phyloP scores from a whole-genome alignment of 2,113 vertebrate species.

The Indicator maculatus region DNA sequence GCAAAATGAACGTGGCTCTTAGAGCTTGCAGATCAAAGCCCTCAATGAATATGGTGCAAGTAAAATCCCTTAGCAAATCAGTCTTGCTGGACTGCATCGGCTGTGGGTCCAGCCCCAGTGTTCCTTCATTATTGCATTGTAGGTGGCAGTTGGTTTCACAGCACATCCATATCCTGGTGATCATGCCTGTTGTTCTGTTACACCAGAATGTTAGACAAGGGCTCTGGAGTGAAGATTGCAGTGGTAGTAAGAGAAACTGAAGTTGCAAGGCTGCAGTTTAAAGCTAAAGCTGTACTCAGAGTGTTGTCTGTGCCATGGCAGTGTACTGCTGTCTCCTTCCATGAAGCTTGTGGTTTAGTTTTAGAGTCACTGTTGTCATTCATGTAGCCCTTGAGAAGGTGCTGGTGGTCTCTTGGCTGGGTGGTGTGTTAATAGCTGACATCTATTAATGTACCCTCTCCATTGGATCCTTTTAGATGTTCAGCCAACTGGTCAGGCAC shows the following conservation, averaged over 20 bases:
- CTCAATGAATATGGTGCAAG: not conserved
- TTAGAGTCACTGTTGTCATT: not conserved
- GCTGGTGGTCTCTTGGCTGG: not conserved
- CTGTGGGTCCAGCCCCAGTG: not conserved
- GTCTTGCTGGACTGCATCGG: not conserved
- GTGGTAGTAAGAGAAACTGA: not conserved
- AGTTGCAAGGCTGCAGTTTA: not conserved
- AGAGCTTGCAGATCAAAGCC: not conserved
- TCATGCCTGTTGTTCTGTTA: not conserved
- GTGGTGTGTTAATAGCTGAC: not conserved
- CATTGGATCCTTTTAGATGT: constrained; percentile 86
- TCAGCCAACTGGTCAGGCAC: constrained; percentile 98
- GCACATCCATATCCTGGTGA: not conserved
- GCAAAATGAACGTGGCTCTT: rapidly evolving
- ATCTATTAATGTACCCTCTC: constrained; percentile 52
- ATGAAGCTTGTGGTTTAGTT: not conserved
- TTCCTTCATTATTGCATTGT: not conserved
- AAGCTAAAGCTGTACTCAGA: not conserved
- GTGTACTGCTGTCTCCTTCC: not conserved
- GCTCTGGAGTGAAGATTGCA: not conserved
- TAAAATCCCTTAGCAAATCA: not conserved
- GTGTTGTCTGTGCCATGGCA: not conserved
- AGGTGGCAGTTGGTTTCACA: not conserved
- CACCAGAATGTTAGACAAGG: not conserved
- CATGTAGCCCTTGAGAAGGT: constrained; percentile 1